phyloP scores from a whole-genome alignment of 1,140 invertebrate genomes.

The Pogonomyrmex californicus region DNA sequence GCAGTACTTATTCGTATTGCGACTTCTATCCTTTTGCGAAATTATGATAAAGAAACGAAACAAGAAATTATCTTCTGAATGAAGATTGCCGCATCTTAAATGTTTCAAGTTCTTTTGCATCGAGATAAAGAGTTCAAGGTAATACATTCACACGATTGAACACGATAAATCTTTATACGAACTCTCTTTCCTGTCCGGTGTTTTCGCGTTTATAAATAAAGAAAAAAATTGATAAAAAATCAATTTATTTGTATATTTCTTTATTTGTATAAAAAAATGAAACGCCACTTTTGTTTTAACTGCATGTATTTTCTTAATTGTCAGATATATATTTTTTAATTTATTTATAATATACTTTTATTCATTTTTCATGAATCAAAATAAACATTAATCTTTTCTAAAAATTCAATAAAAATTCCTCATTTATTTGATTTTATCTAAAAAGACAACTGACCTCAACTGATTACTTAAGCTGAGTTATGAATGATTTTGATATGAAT shows the following conservation, averaged over 20 bases:
- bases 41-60: constrained; percentile 36
- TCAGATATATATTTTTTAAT: neutral
- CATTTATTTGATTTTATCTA: neutral
- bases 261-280: neutral
- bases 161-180: neutral
- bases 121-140: neutral
- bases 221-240: neutral
- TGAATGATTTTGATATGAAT: neutral
- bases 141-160: constrained; percentile 1
- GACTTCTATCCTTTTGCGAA: constrained; percentile 8
- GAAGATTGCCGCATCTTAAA: constrained; percentile 5
- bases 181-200: neutral
- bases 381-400: neutral
- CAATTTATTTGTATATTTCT: neutral
- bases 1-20: neutral
- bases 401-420: constrained; percentile 14
- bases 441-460: neutral
- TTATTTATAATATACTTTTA: neutral
- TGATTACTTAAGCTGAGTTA: constrained; percentile 1
- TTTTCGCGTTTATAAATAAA: neutral
- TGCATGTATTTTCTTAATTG: neutral
- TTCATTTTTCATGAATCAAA: neutral
- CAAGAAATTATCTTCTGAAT: constrained; percentile 16
- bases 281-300: neutral
- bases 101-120: neutral